phyloP scores from a whole-genome alignment of 2,797 vertebrate genomes.

The Hozukius guyotensis region DNA sequence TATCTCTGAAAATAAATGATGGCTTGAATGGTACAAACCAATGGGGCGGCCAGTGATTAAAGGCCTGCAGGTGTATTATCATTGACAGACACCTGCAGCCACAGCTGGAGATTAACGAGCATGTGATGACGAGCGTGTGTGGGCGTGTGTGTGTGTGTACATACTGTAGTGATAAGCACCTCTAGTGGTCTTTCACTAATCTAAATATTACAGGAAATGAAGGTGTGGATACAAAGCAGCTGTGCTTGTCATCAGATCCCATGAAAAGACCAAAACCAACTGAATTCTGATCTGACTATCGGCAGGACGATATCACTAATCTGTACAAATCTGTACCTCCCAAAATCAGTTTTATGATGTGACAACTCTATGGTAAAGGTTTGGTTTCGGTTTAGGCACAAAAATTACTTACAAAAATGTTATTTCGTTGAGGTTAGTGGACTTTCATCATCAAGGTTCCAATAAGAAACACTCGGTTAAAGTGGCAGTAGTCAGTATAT shows the following conservation, averaged over 20 bases:
- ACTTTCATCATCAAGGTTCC: neutral
- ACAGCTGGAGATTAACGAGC: constrained; percentile 40
- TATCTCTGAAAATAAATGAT: constrained; percentile 27
- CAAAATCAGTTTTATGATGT: neutral
- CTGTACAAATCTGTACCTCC: neutral
- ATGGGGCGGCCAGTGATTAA: constrained; percentile 56
- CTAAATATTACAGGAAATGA: neutral
- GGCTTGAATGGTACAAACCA: constrained; percentile 23
- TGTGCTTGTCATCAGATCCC: neutral
- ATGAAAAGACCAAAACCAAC: neutral
- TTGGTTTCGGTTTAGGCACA: neutral
- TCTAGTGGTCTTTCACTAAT: constrained; percentile 20
- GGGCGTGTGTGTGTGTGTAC: neutral
- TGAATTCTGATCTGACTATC: neutral
- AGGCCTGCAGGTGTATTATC: constrained; percentile 64
- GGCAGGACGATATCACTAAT: neutral
- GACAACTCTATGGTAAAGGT: neutral
- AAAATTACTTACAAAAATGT: neutral
- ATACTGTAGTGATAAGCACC: neutral
- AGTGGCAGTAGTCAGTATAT: no score
- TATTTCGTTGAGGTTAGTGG: neutral
- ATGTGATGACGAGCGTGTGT: neutral
- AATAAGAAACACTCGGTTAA: neutral
- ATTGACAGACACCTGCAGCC: constrained; percentile 56
- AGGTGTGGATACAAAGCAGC: neutral